These are phyloP conservation scores for Drepanosiphum platanoidis DNA, from an alignment of 2,888 invertebrate species.

Conservation along the genomic window DNA sequence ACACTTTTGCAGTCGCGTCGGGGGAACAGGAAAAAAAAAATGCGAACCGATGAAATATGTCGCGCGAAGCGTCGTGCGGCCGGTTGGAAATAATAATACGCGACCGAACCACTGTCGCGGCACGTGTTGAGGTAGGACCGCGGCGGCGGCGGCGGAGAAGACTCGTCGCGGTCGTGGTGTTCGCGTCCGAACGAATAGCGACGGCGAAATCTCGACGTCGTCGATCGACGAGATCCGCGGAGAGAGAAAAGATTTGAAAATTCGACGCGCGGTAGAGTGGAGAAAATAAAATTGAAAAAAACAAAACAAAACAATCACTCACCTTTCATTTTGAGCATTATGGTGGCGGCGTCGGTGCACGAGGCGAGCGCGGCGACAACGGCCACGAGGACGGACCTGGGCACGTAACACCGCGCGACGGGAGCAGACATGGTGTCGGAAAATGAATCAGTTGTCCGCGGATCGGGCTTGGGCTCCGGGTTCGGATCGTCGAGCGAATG, in stretches of 20 bases:
- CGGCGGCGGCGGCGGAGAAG: not conserved
- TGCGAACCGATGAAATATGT: not conserved
- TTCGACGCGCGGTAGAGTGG: not conserved
- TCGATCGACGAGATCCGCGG: too few relatives aligned
- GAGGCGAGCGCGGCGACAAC: slow-evolving; percentile 40
- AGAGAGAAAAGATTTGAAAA: not conserved
- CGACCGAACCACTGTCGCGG: too few relatives aligned
- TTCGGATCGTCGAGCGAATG: slow-evolving; percentile 5
- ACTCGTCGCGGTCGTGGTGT: not conserved
- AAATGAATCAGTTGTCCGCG: not conserved
- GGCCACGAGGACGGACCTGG: slow-evolving; percentile 37
- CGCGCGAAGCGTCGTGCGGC: too few relatives aligned
- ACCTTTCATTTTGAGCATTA: slow-evolving; percentile 47
- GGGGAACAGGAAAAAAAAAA: not conserved
- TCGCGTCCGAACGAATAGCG: not conserved
- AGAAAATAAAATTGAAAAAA: not conserved
- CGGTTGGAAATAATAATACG: too few relatives aligned
- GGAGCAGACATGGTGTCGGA: not conserved
- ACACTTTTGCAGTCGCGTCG: not conserved
- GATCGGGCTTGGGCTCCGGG: too few relatives aligned
- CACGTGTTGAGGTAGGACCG: slow-evolving; percentile 50
- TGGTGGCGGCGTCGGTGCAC: slow-evolving; percentile 50
- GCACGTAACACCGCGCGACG: slow-evolving; percentile 3
- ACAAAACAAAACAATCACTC: not conserved
- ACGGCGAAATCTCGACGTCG: not conserved